A percentile compares a stretch with the other conserved stretches of the same genome.
phyloP scores from a whole-genome alignment of 2,888 invertebrate species.

The Hydrotaea cyrtoneurina region DNA sequence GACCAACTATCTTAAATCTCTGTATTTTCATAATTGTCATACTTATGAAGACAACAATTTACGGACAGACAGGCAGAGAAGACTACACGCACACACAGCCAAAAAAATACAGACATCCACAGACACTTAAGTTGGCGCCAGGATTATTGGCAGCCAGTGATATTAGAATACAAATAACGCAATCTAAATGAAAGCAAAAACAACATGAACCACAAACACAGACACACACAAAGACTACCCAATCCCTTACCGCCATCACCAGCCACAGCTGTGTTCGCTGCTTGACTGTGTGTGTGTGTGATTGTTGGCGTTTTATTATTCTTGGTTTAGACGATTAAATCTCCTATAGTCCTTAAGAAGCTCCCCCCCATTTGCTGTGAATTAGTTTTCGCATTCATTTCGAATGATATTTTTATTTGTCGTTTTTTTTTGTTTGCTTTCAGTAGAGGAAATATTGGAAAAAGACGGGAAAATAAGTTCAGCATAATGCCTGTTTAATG shows the following conservation, averaged over 20 bases:
- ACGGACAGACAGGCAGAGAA: neutral
- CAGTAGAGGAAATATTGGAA: too few relatives aligned
- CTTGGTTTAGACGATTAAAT: neutral
- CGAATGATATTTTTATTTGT: too few relatives aligned
- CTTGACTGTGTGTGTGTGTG: too few relatives aligned
- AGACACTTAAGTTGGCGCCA: constrained; percentile 60
- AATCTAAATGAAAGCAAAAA: constrained; percentile 51
- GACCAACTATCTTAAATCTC: constrained; percentile 7
- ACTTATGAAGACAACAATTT: constrained; percentile 7
- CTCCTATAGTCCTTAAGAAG: neutral
- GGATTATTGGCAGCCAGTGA: constrained; percentile 63
- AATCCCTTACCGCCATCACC: too few relatives aligned
- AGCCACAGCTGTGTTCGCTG: too few relatives aligned
- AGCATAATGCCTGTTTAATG: too few relatives aligned
- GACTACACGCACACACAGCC: neutral
- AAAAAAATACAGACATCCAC: constrained; percentile 35
- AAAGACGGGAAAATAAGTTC: too few relatives aligned
- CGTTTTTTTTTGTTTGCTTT: neutral
- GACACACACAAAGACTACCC: too few relatives aligned
- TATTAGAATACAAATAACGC: constrained; percentile 34
- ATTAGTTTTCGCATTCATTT: neutral
- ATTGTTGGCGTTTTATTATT: too few relatives aligned
- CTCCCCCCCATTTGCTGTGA: neutral
- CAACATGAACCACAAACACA: neutral
- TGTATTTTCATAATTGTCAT: neutral